These are phyloP conservation scores for Xestia xanthographa DNA, from an alignment of 2,888 invertebrate genomes.

Conservation along the genomic window DNA sequence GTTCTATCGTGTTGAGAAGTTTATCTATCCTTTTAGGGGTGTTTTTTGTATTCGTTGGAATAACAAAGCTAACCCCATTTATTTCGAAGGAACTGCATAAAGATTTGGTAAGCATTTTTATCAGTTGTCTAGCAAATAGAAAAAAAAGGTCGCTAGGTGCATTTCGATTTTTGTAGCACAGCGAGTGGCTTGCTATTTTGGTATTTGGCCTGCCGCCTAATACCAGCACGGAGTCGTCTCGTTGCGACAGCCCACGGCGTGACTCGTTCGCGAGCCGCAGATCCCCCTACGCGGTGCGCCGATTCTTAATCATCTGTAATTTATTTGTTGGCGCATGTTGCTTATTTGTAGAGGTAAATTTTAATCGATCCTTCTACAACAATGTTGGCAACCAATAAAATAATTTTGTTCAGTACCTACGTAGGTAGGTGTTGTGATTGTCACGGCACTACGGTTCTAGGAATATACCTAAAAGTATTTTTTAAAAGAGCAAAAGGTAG, in stretches of 20 bases:
- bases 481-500: background rate
- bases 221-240: constrained; percentile 82
- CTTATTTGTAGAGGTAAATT: constrained; percentile 42
- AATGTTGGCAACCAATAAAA: constrained; percentile 38
- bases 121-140: constrained; percentile 56
- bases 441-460: constrained; percentile 1
- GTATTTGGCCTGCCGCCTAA: constrained; percentile 90
- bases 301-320: constrained; percentile 56
- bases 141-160: constrained; percentile 83
- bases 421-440: constrained; percentile 15
- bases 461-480: background rate
- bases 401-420: background rate
- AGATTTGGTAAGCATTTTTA: constrained; percentile 94
- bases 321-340: constrained; percentile 56
- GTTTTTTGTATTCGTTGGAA: constrained; percentile 98
- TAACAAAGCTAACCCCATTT: constrained; percentile 97
- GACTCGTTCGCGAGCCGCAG: constrained; percentile 63
- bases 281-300: constrained; percentile 51
- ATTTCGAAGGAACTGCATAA: constrained; percentile 98
- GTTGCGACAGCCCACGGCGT: constrained; percentile 77
- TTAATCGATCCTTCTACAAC: constrained; percentile 26
- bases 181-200: constrained; percentile 87
- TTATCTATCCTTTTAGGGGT: constrained; percentile 97
- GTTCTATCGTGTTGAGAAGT: constrained; percentile 96
- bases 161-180: constrained; percentile 85